Conservation (phyloP, 2,888 invertebrate species). For the Epistrophella euchroma region DNA sequence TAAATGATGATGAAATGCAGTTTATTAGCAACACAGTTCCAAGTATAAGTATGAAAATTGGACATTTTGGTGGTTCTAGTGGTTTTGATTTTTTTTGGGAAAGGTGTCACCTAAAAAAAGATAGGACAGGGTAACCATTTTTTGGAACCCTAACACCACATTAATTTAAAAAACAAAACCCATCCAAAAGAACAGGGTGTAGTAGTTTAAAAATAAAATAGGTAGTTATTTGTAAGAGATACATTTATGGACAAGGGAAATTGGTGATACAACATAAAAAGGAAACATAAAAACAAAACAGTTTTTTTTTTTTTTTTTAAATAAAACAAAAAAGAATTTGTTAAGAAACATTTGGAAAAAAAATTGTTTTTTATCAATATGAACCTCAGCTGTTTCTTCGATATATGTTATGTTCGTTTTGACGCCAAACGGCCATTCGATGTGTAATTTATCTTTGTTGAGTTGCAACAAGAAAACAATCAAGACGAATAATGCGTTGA, state of each 20-base stretch:
- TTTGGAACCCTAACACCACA: slow-evolving; percentile 67
- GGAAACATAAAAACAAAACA: slow-evolving; percentile 40
- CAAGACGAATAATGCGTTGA: slow-evolving; percentile 99
- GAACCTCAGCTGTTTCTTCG: slow-evolving; percentile 96
- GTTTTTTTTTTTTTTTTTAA: neutral
- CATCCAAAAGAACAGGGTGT: slow-evolving; percentile 45
- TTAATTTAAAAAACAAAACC: slow-evolving; percentile 54
- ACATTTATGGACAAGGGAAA: slow-evolving; percentile 56
- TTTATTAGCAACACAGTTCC: slow-evolving; percentile 71
- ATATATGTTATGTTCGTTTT: slow-evolving; percentile 97
- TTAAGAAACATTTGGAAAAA: slow-evolving; percentile 71
- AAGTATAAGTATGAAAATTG: slow-evolving; percentile 49
- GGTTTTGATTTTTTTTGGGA: slow-evolving; percentile 45
- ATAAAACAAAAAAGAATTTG: slow-evolving; percentile 53
- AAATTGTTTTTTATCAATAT: slow-evolving; percentile 77
- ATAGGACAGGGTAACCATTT: slow-evolving; percentile 56
- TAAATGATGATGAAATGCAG: slow-evolving; percentile 43
- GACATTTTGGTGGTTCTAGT: slow-evolving; percentile 47
- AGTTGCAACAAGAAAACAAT: slow-evolving; percentile 99
- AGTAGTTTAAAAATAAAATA: slow-evolving; percentile 33
- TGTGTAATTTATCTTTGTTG: slow-evolving; percentile 98
- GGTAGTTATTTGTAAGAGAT: slow-evolving; percentile 46
- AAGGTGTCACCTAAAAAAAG: slow-evolving; percentile 47
- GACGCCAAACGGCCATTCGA: slow-evolving; percentile 98
- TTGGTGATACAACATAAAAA: slow-evolving; percentile 70